These are phyloP conservation scores for Poecilia wingei DNA, from an alignment of 2,797 vertebrate species.

Conservation along the genomic window DNA sequence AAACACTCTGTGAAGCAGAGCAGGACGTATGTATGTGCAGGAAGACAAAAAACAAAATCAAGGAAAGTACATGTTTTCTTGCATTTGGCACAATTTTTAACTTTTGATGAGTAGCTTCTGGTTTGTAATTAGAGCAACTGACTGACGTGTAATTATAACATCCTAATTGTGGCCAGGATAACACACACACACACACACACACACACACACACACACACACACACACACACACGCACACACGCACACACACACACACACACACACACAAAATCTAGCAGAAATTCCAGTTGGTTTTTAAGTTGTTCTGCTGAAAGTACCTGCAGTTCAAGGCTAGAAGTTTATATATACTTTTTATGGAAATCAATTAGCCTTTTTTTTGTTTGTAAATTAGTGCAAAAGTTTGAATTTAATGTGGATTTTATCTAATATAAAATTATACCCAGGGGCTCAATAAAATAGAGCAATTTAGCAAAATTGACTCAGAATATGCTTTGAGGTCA, in stretches of 20 bases:
- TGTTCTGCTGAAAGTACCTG: not conserved
- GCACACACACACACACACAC: no score
- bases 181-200: conserved; percentile 9
- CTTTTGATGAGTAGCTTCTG: conserved; percentile 44
- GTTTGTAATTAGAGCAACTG: conserved; percentile 58
- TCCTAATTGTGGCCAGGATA: conserved; percentile 44
- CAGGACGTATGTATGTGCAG: conserved; percentile 33
- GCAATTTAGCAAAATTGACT: not conserved
- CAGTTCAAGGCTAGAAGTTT: not conserved
- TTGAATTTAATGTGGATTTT: not conserved
- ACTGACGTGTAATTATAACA: conserved; percentile 59
- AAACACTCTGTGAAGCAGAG: conserved; percentile 62
- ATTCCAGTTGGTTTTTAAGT: conserved; percentile 32
- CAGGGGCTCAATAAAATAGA: not conserved
- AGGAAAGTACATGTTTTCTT: conserved; percentile 50
- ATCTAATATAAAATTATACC: not conserved
- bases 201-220: no score
- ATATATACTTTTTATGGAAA: not conserved
- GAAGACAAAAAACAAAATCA: conserved; percentile 58
- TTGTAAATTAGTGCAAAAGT: not conserved
- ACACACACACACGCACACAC: no score
- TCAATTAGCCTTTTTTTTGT: not conserved
- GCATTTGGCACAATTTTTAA: conserved; percentile 44
- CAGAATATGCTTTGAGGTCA: not conserved
- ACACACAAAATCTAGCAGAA: conserved; percentile 20